A percentile compares a stretch with the other conserved stretches of the same genome.
These are phyloP conservation scores for Nesoenas mayeri DNA, from an alignment of 2,113 vertebrate genomes.

Conservation along the genomic window DNA sequence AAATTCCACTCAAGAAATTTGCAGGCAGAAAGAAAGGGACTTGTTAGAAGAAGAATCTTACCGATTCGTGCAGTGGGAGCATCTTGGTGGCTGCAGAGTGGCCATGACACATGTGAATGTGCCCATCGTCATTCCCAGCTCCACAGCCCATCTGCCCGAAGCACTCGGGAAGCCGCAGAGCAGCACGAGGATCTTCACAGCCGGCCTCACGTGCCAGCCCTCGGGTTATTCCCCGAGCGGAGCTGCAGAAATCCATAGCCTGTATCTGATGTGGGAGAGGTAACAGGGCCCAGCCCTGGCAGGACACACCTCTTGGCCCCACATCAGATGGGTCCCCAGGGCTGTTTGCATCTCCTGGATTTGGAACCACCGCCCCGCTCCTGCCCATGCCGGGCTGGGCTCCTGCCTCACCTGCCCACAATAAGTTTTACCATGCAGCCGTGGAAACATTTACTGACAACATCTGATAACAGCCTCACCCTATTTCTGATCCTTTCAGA, in stretches of 20 bases:
- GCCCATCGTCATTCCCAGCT: not conserved
- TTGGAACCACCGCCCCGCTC: not conserved
- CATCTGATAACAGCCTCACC: not conserved
- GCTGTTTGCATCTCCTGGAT: not conserved
- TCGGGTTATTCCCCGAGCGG: not conserved
- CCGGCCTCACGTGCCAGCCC: not conserved
- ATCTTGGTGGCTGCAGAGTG: not conserved
- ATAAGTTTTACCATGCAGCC: not conserved
- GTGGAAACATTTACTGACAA: not conserved
- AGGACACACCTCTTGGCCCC: not conserved
- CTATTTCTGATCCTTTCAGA: not conserved
- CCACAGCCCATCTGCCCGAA: not conserved
- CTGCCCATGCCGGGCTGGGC: not conserved
- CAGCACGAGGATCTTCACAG: not conserved
- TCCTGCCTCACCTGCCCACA: not conserved
- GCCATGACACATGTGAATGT: accelerated
- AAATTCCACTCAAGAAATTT: not conserved
- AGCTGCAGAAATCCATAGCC: constrained; percentile 10
- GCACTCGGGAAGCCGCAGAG: not conserved
- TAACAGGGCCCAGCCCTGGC: not conserved
- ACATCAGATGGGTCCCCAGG: not conserved
- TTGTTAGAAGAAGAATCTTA: not conserved
- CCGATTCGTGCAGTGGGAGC: accelerated
- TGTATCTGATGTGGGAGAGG: not conserved
- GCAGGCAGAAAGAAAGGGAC: not conserved